Base-by-base conservation (phyloP, 2,888 invertebrate species). In the Lampropteryx suffumata region DNA sequence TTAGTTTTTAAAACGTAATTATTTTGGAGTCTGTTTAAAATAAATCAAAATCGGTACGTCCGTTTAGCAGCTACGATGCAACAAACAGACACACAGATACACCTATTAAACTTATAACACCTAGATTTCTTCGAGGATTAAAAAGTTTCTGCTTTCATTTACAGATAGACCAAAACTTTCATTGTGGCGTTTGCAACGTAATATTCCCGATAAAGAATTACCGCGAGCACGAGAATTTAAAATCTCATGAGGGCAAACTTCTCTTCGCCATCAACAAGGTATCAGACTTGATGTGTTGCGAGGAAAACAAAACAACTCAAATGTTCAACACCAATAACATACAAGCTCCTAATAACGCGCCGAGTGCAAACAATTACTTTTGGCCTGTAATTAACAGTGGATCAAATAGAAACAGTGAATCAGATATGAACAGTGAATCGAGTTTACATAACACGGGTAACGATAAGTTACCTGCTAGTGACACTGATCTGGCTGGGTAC, bases 161-260 rank as follows among this genome's bases (percentile, higher is more conserved):
- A 9, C 63, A 80, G 78, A 67, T 71, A 21, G 37, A 59, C 0
- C 30, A 56, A 3, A 45, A 34, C 4, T 65, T 69, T 7, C 76
- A 79, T 34, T 78, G 78, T 32, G 75, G 56, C 0, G 69, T 78
- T 0, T 79, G 60, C 47, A 60, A 56, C 26, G 29, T 14, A 0
- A 13, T 54, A 2, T 54, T 48, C 27, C 49, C 50, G 3, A 28
- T 54, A 3, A 3, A 47, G 6, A 0, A 34, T 4, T 56, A 41
- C 30, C 14, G 10, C 0, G 27, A 28, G 0, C 60, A 60, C 8
- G 57, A 57, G n/a, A 56, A 47, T 11, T 48, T 32, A 1, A 57
- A 54, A 35, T 9, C 33, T 0, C 60, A 60, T 10, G 57, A 54
- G 42, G 55, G 33, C 7, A 50, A 36, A 6, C 40, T 55, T 0